Percentiles rank a stretch among this genome's conserved stretches.
Evolutionary conservation across 2,113 vertebrate genomes (phyloP).

Genomic region (Cryptotis parvus): DNA sequence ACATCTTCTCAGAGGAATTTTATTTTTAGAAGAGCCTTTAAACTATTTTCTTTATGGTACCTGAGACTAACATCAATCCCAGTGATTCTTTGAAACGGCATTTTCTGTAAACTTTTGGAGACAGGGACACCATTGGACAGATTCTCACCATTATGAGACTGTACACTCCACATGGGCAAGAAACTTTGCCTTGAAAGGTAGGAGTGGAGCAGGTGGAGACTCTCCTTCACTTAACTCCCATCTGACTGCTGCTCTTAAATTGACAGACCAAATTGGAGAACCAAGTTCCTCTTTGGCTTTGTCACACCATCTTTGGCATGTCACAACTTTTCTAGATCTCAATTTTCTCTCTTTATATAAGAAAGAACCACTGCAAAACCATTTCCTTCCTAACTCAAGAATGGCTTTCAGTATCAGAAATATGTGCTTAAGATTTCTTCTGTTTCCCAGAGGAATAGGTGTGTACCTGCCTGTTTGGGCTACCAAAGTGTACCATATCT

Average conservation of each 20-base stretch:
- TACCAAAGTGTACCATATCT: too few relatives aligned
- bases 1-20: slow-evolving; percentile 66
- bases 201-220: background rate
- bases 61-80: slow-evolving; percentile 54
- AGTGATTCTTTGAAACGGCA: slow-evolving; percentile 4
- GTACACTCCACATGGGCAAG: fast-evolving
- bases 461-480: background rate
- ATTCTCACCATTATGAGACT: background rate
- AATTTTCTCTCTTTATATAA: slow-evolving; percentile 64
- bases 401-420: slow-evolving; percentile 11
- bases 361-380: slow-evolving; percentile 32
- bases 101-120: background rate
- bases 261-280: slow-evolving; percentile 40
- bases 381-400: slow-evolving; percentile 57
- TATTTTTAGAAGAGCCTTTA: slow-evolving; percentile 73
- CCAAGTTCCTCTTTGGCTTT: slow-evolving; percentile 43
- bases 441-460: background rate
- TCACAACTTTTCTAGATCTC: slow-evolving; percentile 58
- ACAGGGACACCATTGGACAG: background rate
- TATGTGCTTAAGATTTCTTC: background rate
- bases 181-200: background rate
- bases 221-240: background rate
- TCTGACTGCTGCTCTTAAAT: background rate
- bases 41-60: slow-evolving; percentile 51
- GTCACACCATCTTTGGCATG: slow-evolving; percentile 46